Evolutionary conservation across 2,113 vertebrate genomes (phyloP).

Genomic region (Oreocharis arfaki): DNA sequence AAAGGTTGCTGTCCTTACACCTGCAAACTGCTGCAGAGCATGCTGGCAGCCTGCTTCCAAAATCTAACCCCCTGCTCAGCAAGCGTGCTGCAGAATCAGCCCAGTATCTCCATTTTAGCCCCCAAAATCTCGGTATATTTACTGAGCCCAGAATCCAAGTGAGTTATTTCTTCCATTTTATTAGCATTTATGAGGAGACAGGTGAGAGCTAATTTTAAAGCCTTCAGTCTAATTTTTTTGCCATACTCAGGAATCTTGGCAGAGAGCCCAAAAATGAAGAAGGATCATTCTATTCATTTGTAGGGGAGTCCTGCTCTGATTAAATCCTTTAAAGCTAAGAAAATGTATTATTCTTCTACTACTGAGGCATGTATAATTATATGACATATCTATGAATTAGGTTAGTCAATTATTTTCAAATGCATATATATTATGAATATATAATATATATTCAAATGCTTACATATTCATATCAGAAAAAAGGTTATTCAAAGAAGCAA

Average conservation of each 20-base stretch:
- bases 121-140: neutral
- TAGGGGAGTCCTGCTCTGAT: neutral
- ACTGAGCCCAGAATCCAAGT: neutral
- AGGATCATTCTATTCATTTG: neutral
- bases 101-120: neutral
- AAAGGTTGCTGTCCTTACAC: neutral
- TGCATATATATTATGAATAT: too few relatives aligned
- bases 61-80: neutral
- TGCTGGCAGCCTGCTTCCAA: neutral
- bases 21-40: neutral
- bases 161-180: neutral
- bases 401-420: neutral
- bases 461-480: neutral
- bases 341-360: neutral
- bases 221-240: neutral
- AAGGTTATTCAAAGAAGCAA: neutral
- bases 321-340: neutral
- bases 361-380: neutral
- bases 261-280: neutral
- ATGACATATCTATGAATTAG: neutral
- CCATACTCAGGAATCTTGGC: neutral
- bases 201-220: conserved; percentile 10
- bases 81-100: neutral
- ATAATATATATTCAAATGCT: too few relatives aligned
- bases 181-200: neutral